These are phyloP conservation scores for Chirona hameri DNA, from an alignment of 2,888 invertebrate genomes.

Conservation along the genomic window DNA sequence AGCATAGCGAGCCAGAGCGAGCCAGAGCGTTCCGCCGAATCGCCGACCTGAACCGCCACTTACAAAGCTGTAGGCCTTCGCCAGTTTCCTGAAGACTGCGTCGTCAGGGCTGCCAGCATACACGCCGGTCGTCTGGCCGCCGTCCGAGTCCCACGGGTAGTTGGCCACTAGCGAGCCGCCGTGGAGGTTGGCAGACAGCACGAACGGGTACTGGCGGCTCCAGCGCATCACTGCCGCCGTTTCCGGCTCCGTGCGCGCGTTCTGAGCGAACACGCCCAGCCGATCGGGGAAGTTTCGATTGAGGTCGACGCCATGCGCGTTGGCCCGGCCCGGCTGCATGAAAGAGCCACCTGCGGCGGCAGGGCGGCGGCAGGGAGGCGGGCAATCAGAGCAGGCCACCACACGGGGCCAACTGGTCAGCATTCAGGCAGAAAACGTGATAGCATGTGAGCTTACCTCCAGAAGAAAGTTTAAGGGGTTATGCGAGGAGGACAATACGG, in stretches of 20 bases:
- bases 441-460: too few species aligned
- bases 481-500: too few species aligned
- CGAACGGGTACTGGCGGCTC: conserved; percentile 80
- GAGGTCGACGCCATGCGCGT: conserved; percentile 74
- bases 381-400: too few species aligned
- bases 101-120: conserved; percentile 68
- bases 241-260: conserved; percentile 68
- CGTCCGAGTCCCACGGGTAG: conserved; percentile 87
- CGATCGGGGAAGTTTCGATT: conserved; percentile 87
- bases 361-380: too few species aligned
- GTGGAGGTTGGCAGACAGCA: conserved; percentile 81
- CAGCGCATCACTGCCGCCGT: conserved; percentile 84
- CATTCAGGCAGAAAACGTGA: too few species aligned
- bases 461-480: too few species aligned
- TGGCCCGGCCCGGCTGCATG: conserved; percentile 54
- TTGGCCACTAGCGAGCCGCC: conserved; percentile 96
- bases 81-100: conserved; percentile 70
- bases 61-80: conserved; percentile 50
- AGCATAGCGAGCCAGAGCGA: too few species aligned
- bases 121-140: conserved; percentile 35
- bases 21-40: too few species aligned
- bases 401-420: too few species aligned
- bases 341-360: not conserved
- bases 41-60: too few species aligned
- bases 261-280: not conserved